A percentile compares a stretch with the other conserved stretches of the same genome.
Evolutionary conservation across 37 sponge, comb jelly and placozoan species (phyloP).

Genomic region (Beroe ovata): DNA sequence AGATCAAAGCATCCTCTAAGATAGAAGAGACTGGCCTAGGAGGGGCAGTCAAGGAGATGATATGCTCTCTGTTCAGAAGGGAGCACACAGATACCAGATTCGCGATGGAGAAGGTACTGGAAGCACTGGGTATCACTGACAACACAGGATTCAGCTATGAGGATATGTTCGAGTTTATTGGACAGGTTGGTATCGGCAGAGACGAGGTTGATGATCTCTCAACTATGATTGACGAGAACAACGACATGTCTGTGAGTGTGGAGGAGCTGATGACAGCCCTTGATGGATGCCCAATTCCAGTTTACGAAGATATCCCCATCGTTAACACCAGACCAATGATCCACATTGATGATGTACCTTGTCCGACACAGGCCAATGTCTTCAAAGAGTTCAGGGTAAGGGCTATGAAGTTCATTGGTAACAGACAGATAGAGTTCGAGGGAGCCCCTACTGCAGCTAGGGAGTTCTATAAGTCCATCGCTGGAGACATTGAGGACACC

Average conservation of each 20-base stretch:
- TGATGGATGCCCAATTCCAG: not conserved
- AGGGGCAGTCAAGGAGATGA: slow-evolving; percentile 30
- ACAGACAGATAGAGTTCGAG: not conserved
- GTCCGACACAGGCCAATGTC: not conserved
- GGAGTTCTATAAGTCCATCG: not conserved
- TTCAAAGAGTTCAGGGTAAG: not conserved
- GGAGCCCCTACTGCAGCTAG: not conserved
- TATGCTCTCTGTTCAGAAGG: slow-evolving; percentile 8
- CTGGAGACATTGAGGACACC: slow-evolving; percentile 11
- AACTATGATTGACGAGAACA: not conserved
- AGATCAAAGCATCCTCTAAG: not conserved
- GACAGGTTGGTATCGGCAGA: not conserved
- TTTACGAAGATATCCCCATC: not conserved
- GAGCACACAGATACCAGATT: not conserved
- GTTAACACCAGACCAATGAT: slow-evolving; percentile 19
- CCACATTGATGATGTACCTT: not conserved
- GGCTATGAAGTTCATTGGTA: slow-evolving; percentile 47
- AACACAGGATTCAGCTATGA: not conserved
- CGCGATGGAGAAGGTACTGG: not conserved
- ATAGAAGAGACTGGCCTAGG: not conserved
- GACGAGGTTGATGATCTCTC: slow-evolving; percentile 14
- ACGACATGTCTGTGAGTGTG: slow-evolving; percentile 3
- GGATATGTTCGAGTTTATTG: slow-evolving; percentile 46
- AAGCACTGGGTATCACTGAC: not conserved
- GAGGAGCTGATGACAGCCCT: slow-evolving; percentile 50